phyloP scores from a whole-genome alignment of 1,140 invertebrate species.

The Lepidurus couesii region DNA sequence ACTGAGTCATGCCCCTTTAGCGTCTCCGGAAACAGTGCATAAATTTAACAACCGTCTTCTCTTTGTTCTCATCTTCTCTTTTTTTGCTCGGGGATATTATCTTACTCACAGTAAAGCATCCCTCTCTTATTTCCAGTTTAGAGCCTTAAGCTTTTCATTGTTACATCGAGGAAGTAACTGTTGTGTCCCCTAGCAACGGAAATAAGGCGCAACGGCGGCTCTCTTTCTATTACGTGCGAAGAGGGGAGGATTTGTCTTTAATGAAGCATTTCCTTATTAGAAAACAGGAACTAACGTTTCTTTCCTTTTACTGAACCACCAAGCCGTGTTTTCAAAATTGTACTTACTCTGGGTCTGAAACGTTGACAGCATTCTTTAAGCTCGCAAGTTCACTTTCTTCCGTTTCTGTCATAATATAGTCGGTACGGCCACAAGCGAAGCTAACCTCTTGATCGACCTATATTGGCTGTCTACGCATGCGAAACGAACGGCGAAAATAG shows the following conservation, averaged over 20 bases:
- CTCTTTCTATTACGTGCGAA: background rate
- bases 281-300: background rate
- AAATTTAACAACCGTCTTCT: too few species aligned
- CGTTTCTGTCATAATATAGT: background rate
- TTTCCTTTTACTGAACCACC: background rate
- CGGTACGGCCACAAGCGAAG: background rate
- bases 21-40: too few species aligned
- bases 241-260: background rate
- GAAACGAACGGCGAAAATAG: background rate
- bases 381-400: background rate
- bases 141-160: background rate
- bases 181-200: background rate
- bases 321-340: background rate
- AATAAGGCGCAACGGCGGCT: background rate
- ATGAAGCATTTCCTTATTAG: conserved; percentile 11
- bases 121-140: background rate
- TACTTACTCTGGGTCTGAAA: background rate
- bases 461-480: background rate
- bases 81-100: too few species aligned
- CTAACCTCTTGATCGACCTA: background rate
- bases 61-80: too few species aligned
- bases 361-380: background rate
- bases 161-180: background rate
- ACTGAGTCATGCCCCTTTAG: background rate
- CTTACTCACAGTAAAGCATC: too few species aligned